A percentile compares a stretch with the other conserved stretches of the same genome.
These are phyloP conservation scores for Hippocampus comes DNA, from an alignment of 2,113 vertebrate genomes.

Conservation along the genomic window DNA sequence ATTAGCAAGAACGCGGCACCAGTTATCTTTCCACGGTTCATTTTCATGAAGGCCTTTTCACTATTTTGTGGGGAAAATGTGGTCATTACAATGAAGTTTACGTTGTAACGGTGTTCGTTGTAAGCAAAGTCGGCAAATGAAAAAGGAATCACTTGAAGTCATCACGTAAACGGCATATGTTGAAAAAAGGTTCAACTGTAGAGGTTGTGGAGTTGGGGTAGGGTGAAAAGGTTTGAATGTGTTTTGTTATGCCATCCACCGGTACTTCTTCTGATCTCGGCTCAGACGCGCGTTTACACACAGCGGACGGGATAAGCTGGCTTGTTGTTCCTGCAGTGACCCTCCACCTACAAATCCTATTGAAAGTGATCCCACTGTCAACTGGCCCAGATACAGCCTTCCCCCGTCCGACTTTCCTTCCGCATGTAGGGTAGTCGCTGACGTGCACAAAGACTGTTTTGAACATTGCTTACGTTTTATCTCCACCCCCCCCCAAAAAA, in stretches of 20 bases:
- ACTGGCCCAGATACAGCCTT: conserved; percentile 48
- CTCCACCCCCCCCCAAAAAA: too few species aligned
- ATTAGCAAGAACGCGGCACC: too few species aligned
- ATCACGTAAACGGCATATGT: too few species aligned
- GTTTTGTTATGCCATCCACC: conserved; percentile 17
- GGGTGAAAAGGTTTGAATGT: not conserved
- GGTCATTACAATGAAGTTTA: too few species aligned
- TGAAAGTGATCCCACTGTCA: conserved; percentile 54
- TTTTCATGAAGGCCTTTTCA: too few species aligned
- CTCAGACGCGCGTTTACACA: conserved; percentile 41
- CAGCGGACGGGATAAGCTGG: conserved; percentile 54
- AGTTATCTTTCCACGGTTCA: too few species aligned
- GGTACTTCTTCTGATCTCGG: conserved; percentile 22
- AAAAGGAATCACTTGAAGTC: too few species aligned
- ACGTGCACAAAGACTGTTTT: conserved; percentile 4
- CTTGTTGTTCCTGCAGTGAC: conserved; percentile 51
- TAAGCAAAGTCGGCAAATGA: too few species aligned
- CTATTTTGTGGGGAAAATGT: too few species aligned
- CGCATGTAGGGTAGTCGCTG: conserved; percentile 10
- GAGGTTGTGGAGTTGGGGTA: not conserved
- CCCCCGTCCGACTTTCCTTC: not conserved
- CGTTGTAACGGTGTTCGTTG: too few species aligned
- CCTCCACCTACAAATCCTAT: conserved; percentile 58
- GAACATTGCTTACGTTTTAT: not conserved
- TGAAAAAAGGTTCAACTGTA: not conserved